phyloP scores from a whole-genome alignment of 2,113 vertebrate species.

The Perca flavescens region DNA sequence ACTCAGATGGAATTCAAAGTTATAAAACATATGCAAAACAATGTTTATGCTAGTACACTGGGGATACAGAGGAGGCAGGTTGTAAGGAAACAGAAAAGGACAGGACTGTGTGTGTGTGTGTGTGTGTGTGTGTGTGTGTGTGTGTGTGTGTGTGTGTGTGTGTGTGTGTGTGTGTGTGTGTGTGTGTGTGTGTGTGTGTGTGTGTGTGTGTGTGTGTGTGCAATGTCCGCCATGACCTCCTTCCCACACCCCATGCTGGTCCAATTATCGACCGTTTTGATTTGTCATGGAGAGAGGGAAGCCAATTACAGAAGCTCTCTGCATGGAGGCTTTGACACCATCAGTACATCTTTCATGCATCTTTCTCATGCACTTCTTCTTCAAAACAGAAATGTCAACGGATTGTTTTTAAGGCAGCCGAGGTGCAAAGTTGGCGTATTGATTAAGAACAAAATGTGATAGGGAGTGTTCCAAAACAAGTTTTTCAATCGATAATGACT shows the following conservation, averaged over 20 bases:
- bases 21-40: not conserved
- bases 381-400: not conserved
- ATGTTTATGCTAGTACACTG: not conserved
- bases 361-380: not conserved
- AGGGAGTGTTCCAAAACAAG: not conserved
- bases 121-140: too few relatives aligned
- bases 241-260: slow-evolving; percentile 16
- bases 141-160: too few relatives aligned
- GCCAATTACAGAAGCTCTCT: slow-evolving; percentile 56
- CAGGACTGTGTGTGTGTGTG: too few relatives aligned
- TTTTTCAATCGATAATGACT: not conserved
- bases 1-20: not conserved
- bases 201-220: too few relatives aligned
- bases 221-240: slow-evolving; percentile 32
- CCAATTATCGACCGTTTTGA: slow-evolving; percentile 57
- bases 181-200: too few relatives aligned
- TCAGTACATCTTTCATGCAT: slow-evolving; percentile 20
- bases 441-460: not conserved
- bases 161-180: too few relatives aligned
- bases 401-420: not conserved
- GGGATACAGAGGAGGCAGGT: not conserved
- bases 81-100: not conserved
- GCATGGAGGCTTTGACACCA: slow-evolving; percentile 40
- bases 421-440: not conserved
- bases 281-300: slow-evolving; percentile 49